Evolutionary conservation across 2,888 invertebrate genomes (phyloP), one percentile per base, ranked within the genome.

Genomic region (Meiosimyza platycephala): DNA sequence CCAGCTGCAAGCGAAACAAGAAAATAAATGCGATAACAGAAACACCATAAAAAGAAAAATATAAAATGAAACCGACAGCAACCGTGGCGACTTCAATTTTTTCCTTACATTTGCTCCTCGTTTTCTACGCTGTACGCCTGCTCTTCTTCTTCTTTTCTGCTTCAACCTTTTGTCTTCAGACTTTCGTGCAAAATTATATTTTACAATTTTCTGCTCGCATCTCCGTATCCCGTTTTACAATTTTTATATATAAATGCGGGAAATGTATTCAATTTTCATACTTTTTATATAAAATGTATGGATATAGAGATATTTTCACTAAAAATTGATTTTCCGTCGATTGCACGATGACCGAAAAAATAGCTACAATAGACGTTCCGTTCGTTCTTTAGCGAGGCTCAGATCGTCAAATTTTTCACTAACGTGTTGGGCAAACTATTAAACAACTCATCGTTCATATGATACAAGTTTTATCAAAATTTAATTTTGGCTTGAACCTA

Each of bases 131-230:
- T 63, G 16, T 47, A 13, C 47, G 40, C 15, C 47, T 54, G 13
- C 52, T 62, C 52, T 47, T 1, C 51, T 18, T n/a, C 40, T 52
- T 7, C 66, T 54, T 28, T 28, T 51, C 22, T 70, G 33, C 62
- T 62, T 66, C 28, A n/a, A 33, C n/a, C 33, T 66, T 54, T 54
- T 54, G 47, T 11, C 9, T 63, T 62, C 40, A 70, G 63, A 54
- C 47, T 52, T n/a, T 62, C 52, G 62, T 63, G 63, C 47, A 63
- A 69, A 33, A 40, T 40, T 55, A 40, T 52, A 33, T 63, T 47
- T 16, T 62, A 63, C 62, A 63, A 70, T 62, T 62, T 40, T 59
- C 50, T 50, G 59, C 59, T 33, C 50, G 47, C 59, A 68, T 55
- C 40, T 57, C 68, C 15, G n/a, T 28, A 22, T 57, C 22, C 50